Percentiles rank a stretch among this genome's conserved stretches.
Conservation (phyloP, 2,113 vertebrate species). For the Cynoglossus semilaevis region DNA sequence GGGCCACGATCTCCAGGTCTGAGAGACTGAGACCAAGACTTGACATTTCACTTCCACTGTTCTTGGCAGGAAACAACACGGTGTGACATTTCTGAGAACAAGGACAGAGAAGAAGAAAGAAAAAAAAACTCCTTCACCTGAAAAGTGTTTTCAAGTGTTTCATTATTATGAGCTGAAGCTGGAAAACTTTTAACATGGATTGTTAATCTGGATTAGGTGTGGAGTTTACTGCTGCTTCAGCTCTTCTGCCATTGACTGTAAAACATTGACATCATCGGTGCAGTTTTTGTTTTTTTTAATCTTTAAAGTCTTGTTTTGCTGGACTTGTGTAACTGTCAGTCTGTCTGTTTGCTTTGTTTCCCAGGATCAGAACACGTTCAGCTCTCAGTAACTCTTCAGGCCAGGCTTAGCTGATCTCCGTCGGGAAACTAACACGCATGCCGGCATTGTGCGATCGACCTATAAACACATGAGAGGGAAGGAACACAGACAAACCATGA, state of each 20-base stretch:
- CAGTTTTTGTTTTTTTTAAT: too few species aligned
- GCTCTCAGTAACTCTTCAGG: constrained; percentile 47
- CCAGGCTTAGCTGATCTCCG: constrained; percentile 58
- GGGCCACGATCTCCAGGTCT: too few species aligned
- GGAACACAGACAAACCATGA: constrained; percentile 79
- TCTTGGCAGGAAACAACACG: constrained; percentile 3
- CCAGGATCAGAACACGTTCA: constrained; percentile 72
- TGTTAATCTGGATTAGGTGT: constrained; percentile 5
- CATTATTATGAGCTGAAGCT: constrained; percentile 10
- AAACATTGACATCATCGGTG: constrained; percentile 12
- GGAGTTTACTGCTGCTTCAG: constrained; percentile 8
- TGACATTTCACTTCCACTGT: constrained; percentile 37
- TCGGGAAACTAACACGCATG: constrained; percentile 50
- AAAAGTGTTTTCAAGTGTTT: not conserved
- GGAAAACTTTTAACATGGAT: constrained; percentile 7
- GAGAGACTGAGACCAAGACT: constrained; percentile 14
- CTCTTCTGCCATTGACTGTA: constrained; percentile 5
- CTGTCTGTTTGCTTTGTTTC: constrained; percentile 70
- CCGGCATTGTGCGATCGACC: constrained; percentile 53
- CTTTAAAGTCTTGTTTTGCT: too few species aligned
- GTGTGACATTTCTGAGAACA: constrained; percentile 3
- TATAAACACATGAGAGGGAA: constrained; percentile 73
- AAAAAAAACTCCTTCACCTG: not conserved
- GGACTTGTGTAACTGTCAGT: constrained; percentile 52
- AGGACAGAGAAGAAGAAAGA: not conserved